Percentiles rank a stretch among this genome's conserved stretches.
phyloP scores from a whole-genome alignment of 2,113 vertebrate genomes.

The Forbesichthys papilliferus region DNA sequence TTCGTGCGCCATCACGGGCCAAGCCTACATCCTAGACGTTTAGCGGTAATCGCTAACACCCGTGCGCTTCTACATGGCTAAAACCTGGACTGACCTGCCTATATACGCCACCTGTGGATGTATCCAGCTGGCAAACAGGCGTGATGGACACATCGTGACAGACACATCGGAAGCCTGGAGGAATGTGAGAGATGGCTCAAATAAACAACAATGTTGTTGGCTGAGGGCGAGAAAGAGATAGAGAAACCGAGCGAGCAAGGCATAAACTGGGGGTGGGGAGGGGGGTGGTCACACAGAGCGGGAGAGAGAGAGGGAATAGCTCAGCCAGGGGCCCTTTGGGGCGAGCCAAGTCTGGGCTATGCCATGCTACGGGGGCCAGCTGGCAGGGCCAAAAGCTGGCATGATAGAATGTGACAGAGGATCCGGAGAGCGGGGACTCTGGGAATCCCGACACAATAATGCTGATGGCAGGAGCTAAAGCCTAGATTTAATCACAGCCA shows the following conservation, averaged over 20 bases:
- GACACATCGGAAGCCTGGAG: slow-evolving; percentile 33
- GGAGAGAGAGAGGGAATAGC: slow-evolving; percentile 8
- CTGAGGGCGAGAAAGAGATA: slow-evolving; percentile 8
- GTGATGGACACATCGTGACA: slow-evolving; percentile 20
- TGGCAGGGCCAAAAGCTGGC: slow-evolving; percentile 74
- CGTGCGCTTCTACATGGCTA: slow-evolving; percentile 36
- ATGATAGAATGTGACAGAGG: slow-evolving; percentile 79
- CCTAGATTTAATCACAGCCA: slow-evolving; percentile 78
- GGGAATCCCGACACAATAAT: slow-evolving; percentile 81
- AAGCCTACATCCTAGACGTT: slow-evolving; percentile 44
- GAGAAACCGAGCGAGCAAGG: slow-evolving; percentile 33
- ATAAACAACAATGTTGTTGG: slow-evolving; percentile 46
- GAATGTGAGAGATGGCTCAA: slow-evolving; percentile 38
- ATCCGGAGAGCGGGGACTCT: slow-evolving; percentile 70
- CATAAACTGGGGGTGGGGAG: slow-evolving; percentile 24
- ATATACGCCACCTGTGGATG: neutral
- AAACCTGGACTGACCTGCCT: slow-evolving; percentile 50
- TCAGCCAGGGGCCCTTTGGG: slow-evolving; percentile 40
- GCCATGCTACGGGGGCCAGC: slow-evolving; percentile 67
- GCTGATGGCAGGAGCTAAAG: slow-evolving; percentile 72
- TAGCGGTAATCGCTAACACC: slow-evolving; percentile 57
- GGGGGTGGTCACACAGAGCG: slow-evolving; percentile 11
- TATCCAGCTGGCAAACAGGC: slow-evolving; percentile 35
- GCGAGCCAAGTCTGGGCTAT: slow-evolving; percentile 59
- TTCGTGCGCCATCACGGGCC: slow-evolving; percentile 14